Conservation (phyloP, 2,797 vertebrate genomes). For the Neoniphon sammara region DNA sequence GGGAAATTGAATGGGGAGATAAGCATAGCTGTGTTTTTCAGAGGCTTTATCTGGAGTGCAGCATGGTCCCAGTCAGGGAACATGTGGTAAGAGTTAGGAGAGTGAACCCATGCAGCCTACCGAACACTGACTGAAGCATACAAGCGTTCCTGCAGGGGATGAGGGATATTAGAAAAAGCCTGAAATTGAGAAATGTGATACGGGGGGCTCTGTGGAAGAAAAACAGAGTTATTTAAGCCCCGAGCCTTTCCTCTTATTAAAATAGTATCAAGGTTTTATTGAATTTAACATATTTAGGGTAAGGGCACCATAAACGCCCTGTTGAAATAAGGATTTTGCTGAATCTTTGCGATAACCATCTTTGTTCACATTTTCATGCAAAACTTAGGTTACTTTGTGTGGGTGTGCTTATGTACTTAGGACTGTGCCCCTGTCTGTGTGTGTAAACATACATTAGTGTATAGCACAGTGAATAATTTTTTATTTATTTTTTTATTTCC, state of each 20-base stretch:
- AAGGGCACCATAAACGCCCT: conserved; percentile 62
- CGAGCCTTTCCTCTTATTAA: conserved; percentile 84
- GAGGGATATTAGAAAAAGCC: conserved; percentile 78
- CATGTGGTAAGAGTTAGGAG: conserved; percentile 83
- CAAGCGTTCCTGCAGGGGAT: conserved; percentile 80
- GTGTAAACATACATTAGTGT: conserved; percentile 23
- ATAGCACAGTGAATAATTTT: neutral
- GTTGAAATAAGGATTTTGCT: conserved; percentile 50
- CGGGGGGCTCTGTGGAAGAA: conserved; percentile 74
- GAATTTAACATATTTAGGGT: conserved; percentile 85
- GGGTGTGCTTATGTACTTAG: conserved; percentile 40
- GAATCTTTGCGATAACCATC: conserved; percentile 61
- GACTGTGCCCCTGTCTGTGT: conserved; percentile 31
- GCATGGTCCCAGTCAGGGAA: conserved; percentile 52
- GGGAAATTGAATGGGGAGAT: conserved; percentile 76
- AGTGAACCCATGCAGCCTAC: conserved; percentile 58
- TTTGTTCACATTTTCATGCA: conserved; percentile 61
- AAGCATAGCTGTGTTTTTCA: conserved; percentile 65
- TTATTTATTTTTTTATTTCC: neutral
- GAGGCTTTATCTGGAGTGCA: conserved; percentile 65
- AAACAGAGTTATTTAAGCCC: conserved; percentile 83
- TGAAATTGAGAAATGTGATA: conserved; percentile 84
- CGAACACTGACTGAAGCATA: conserved; percentile 73
- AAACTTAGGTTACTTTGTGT: conserved; percentile 48
- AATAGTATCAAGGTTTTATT: conserved; percentile 84